Evolutionary conservation across 2,113 vertebrate species (phyloP), one percentile per base, ranked within the genome.

Genomic region (Emydocephalus ijimae): DNA sequence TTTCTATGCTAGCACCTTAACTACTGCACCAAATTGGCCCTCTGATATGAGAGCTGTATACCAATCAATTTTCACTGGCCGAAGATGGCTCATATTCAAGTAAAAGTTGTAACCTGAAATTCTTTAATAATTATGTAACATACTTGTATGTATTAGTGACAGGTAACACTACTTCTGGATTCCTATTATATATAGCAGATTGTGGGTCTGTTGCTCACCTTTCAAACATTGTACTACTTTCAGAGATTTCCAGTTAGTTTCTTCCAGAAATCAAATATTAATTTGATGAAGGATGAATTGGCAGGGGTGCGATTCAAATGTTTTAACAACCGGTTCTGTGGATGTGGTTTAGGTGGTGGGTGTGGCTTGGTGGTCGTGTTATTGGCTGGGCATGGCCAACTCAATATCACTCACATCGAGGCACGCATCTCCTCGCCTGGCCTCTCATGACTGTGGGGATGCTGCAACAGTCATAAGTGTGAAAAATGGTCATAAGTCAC

Each of bases 281-380:
- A 21, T 43, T 43, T 81, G 74, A 81, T 14, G 94, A 54, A 96
- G 87, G 96, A 95, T 93, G 91, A 89, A 94, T 94, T 69, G 45
- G 56, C 45, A 45, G 45, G 45, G 45, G 45, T 45, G 45, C 4
- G 45, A 45, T 45, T 45, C 45, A 45, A 45, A 45, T 45, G 0
- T 45, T 45, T 45, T 45, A 45, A 45, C 45, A 45, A 45, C 45
- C 5, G 5, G 45, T 45, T 45, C 45, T 45, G 45, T 45, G 45
- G 45, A 45, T 0, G 45, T 45, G 45, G 45, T 4, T 45, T 45
- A 45, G 45, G 45, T 45, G 45, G 45, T 45, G 45, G 45, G 4
- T 0, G 5, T 45, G 45, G 45, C 45, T 45, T 45, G 45, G 45
- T 45, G 45, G 45, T 45, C 45, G 5, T 45, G 45, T 45, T 45